Evolutionary conservation across 53 echinoderm and acorn worm genomes (phyloP).

Genomic region (Temnopleurus reevesii): DNA sequence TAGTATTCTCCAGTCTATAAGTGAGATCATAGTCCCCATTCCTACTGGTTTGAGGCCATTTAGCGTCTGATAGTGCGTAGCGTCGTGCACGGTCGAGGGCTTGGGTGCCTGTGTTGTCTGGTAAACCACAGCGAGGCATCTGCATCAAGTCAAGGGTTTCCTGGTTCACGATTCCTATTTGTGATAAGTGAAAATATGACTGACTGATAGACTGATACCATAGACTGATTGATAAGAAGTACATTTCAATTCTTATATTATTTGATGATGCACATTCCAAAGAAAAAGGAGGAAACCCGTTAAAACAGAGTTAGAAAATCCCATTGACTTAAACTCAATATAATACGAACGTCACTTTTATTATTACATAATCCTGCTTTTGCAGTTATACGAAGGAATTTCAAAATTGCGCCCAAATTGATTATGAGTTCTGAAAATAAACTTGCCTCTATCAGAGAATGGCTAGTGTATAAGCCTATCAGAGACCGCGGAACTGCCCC

Average conservation of each 20-base stretch:
- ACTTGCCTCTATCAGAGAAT: too few species aligned
- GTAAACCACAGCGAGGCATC: conserved; percentile 78
- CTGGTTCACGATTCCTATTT: conserved; percentile 47
- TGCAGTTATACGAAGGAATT: too few species aligned
- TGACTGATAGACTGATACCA: not conserved
- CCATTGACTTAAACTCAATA: too few species aligned
- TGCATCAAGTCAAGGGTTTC: conserved; percentile 63
- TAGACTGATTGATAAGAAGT: not conserved
- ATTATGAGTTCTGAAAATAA: too few species aligned
- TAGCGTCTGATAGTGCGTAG: conserved; percentile 49
- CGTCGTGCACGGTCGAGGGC: conserved; percentile 66
- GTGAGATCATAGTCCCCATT: too few species aligned
- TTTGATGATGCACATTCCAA: not conserved
- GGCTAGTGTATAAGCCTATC: too few species aligned
- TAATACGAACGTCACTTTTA: too few species aligned
- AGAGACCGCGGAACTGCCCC: too few species aligned
- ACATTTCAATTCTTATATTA: not conserved
- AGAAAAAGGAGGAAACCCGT: not conserved
- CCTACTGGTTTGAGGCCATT: conserved; percentile 61
- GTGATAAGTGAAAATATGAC: not conserved
- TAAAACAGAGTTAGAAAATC: too few species aligned
- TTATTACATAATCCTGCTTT: too few species aligned
- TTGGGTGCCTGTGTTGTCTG: conserved; percentile 66
- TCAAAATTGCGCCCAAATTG: too few species aligned
- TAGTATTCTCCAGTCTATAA: conserved; percentile 64